Evolutionary conservation across 2,888 invertebrate species (phyloP), one percentile per base, ranked within the genome.

Genomic region (Tiliacea citrago): DNA sequence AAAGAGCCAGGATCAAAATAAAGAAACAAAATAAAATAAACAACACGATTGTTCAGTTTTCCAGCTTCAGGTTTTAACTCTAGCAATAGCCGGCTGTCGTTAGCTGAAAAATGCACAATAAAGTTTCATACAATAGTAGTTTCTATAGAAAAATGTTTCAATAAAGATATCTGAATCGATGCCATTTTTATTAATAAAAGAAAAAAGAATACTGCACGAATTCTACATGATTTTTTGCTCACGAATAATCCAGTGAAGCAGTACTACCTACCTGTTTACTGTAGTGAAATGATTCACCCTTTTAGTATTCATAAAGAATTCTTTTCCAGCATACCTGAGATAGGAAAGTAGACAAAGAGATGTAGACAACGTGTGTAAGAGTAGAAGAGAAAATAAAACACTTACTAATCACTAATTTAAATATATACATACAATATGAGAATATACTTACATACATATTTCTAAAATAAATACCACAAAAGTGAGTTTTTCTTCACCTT

Each of bases 251-350:
- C 18, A 57, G 24, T 24, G n/a, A 45, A n/a, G 39, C 18, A 29
- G 35, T 42, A 45, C n/a, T n/a, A n/a, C n/a, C n/a, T n/a, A n/a
- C 7, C 35, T n/a, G 24, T 70, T 45, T n/a, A 62, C 42, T 77
- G 49, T 70, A 39, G 45, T 78, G 21, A 69, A 62, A 69, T 70
- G 35, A 51, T 61, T 62, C 42, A 35, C 21, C 3, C 39, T 45
- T 61, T 77, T 24, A 18, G 49, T n/a, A n/a, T n/a, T n/a, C n/a
- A n/a, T n/a, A n/a, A 29, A 29, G 1, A 2, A 29, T 2, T 29
- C 29, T 29, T 1, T 29, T 3, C 29, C 29, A 29, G 29, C 29
- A 29, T 29, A 29, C 29, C 29, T 29, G 29, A 1, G 29, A 29
- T 29, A 29, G 29, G 29, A 29, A 29, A 29, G 29, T 29, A 29